Evolutionary conservation across 1,140 invertebrate species (phyloP), one percentile per base, ranked within the genome.

Genomic region (Cydia amplana): DNA sequence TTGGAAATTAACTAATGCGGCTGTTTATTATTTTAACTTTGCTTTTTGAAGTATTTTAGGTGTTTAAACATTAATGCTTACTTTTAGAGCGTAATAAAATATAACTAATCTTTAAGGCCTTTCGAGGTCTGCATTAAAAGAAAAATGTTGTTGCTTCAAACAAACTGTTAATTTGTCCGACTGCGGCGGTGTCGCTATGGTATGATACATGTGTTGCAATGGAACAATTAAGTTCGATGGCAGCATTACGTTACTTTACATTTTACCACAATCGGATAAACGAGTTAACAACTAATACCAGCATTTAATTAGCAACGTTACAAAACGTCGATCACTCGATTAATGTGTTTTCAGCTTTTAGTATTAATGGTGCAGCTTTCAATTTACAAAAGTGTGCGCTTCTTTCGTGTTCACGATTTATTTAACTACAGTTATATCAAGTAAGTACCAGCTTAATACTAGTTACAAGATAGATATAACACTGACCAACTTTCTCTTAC

Each of bases 331-430:
- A 55, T 55, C 51, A 55, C 51, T 67, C 64, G 64, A 28, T 70
- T 70, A 67, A 74, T 78, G 40, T 76, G 75, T 76, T 79, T 76
- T 70, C 82, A 83, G 80, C 78, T 80, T 81, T 83, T 43, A 79
- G 75, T 67, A 23, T 60, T 60, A 60, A 60, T 60, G 20, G 51
- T 78, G 49, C 78, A 55, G 49, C 77, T 74, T 75, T 82, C 77
- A 70, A 81, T 80, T 84, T 85, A 78, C n/a, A 75, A 76, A 76
- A 79, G 73, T 83, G 75, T 80, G 83, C 75, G 83, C 83, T 82
- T 79, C 63, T 75, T 76, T 77, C 79, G 77, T 75, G 75, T 74
- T 79, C 46, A 20, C 28, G 16, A 67, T 72, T 79, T 75, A 49
- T 55, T 74, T 55, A 75, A 77, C 63, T 49, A 40, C 74, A 73